phyloP scores from a whole-genome alignment of 2,888 invertebrate genomes.

The Archips crataeganus region DNA sequence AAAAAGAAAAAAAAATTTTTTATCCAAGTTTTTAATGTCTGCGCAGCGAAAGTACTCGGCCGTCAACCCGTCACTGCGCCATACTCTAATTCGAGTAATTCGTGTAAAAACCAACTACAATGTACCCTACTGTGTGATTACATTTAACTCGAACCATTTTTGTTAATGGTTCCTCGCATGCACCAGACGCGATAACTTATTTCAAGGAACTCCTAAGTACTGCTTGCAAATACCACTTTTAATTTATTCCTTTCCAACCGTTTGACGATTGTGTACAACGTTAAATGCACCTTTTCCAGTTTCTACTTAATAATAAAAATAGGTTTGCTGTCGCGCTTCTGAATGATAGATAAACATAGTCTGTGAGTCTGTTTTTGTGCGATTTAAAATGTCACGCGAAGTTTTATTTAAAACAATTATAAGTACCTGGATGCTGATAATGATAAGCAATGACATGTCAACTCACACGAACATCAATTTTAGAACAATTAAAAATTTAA shows the following conservation, averaged over 20 bases:
- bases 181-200: slow-evolving; percentile 18
- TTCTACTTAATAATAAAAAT: slow-evolving; percentile 20
- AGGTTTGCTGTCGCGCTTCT: too few relatives aligned
- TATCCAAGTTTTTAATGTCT: background rate
- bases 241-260: slow-evolving; percentile 6
- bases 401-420: background rate
- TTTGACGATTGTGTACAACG: background rate
- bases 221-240: slow-evolving; percentile 8
- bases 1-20: too few relatives aligned
- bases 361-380: background rate
- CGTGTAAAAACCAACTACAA: slow-evolving; percentile 1
- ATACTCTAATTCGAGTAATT: slow-evolving; percentile 15
- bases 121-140: slow-evolving; percentile 18
- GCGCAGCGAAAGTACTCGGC: background rate
- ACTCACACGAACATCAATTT: too few relatives aligned
- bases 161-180: slow-evolving; percentile 23
- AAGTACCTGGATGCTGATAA: too few relatives aligned
- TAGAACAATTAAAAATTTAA: too few relatives aligned
- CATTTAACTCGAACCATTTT: slow-evolving; percentile 17
- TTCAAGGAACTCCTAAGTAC: background rate
- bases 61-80: background rate
- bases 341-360: background rate
- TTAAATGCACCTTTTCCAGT: background rate
- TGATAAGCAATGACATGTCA: too few relatives aligned
- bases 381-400: slow-evolving; percentile 16